Percentiles rank a stretch among this genome's conserved stretches.
phyloP scores from a whole-genome alignment of 2,797 vertebrate species.

The Podarcis lilfordi region DNA sequence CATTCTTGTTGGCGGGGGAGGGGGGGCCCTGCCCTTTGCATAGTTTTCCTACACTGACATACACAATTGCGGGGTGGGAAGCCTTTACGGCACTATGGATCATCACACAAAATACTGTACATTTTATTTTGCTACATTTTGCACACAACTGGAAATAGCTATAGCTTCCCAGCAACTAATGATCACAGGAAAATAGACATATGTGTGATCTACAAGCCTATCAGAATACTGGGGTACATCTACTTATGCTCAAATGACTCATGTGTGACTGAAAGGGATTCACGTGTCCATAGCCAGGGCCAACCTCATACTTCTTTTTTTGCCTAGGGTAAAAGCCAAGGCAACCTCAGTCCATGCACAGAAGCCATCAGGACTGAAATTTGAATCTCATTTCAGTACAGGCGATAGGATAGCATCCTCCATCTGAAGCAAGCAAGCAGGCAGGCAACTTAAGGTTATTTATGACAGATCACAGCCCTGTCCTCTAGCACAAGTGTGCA shows the following conservation, averaged over 20 bases:
- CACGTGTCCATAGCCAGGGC: background rate
- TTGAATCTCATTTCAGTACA: background rate
- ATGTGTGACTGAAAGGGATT: too few relatives aligned
- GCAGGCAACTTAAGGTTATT: background rate
- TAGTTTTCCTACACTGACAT: background rate
- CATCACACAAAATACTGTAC: background rate
- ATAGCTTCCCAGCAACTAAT: background rate
- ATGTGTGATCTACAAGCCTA: background rate
- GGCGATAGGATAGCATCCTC: background rate
- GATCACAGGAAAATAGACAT: background rate
- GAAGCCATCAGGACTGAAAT: too few relatives aligned
- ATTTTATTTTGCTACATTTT: background rate
- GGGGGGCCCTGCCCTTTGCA: background rate
- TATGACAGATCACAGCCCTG: background rate
- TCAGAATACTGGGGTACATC: background rate
- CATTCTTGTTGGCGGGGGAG: background rate
- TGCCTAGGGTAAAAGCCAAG: background rate
- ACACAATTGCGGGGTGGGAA: background rate
- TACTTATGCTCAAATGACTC: too few relatives aligned
- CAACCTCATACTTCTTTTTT: background rate
- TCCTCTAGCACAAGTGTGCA: background rate
- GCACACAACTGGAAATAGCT: background rate
- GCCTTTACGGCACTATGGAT: background rate
- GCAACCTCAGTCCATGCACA: too few relatives aligned
- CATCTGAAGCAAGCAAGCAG: background rate